Percentiles rank a stretch among this genome's conserved stretches.
These are phyloP conservation scores for Protobothrops mucrosquamatus DNA, from an alignment of 2,113 vertebrate species.

Conservation along the genomic window DNA sequence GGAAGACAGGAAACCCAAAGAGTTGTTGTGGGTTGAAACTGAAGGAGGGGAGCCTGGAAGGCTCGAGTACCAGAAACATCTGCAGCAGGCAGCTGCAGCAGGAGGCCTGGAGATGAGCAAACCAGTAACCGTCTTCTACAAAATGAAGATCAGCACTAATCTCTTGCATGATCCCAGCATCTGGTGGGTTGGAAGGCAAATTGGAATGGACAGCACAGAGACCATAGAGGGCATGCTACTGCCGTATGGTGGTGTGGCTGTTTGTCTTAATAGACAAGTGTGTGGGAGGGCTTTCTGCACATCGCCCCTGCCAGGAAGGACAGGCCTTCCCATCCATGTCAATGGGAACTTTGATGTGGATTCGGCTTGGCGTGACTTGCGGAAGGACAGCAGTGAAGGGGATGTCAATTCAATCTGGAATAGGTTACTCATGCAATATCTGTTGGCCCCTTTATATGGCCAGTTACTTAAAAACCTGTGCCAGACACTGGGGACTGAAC, in stretches of 20 bases:
- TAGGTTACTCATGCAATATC: slow-evolving; percentile 59
- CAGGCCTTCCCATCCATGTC: slow-evolving; percentile 80
- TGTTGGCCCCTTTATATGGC: slow-evolving; percentile 75
- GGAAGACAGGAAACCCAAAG: slow-evolving; percentile 16
- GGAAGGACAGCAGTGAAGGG: slow-evolving; percentile 65
- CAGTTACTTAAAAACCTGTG: slow-evolving; percentile 69
- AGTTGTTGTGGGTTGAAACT: slow-evolving; percentile 62
- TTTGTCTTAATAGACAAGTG: slow-evolving; percentile 36
- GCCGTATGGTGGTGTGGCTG: slow-evolving; percentile 75
- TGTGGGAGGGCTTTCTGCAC: slow-evolving; percentile 75
- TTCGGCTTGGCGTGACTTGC: slow-evolving; percentile 66
- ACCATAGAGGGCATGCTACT: slow-evolving; percentile 14
- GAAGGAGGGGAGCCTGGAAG: slow-evolving; percentile 34
- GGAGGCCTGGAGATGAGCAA: background rate
- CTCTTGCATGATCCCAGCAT: slow-evolving; percentile 30
- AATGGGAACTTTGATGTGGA: slow-evolving; percentile 82
- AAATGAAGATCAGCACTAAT: slow-evolving; percentile 61
- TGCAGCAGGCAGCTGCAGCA: slow-evolving; percentile 9
- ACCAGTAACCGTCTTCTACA: slow-evolving; percentile 54
- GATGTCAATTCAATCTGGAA: slow-evolving; percentile 74
- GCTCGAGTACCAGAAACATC: slow-evolving; percentile 50
- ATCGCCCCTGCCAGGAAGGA: slow-evolving; percentile 73
- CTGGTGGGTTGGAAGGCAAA: slow-evolving; percentile 75
- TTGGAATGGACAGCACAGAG: slow-evolving; percentile 43
- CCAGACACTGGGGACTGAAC: background rate